Conservation (phyloP, 2,797 vertebrate genomes). For the Dermochelys coriacea region DNA sequence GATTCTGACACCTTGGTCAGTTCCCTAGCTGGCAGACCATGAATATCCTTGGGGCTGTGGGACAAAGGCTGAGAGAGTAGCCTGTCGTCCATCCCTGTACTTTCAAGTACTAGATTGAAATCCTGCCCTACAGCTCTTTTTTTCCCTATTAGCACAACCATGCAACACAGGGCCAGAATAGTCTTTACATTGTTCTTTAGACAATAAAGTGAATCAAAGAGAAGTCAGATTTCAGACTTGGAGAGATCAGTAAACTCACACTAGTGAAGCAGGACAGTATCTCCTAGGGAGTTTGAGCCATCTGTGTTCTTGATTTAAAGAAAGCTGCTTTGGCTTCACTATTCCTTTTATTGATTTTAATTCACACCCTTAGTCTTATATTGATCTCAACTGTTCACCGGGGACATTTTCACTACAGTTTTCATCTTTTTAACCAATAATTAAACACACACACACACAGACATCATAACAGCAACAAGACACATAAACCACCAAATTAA, state of each 20-base stretch:
- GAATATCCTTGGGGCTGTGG: background rate
- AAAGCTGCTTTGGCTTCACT: constrained; percentile 33
- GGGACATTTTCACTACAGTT: background rate
- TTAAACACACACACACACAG: background rate
- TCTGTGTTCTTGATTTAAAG: constrained; percentile 26
- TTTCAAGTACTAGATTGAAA: background rate
- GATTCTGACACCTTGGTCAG: background rate
- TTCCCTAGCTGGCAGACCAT: background rate
- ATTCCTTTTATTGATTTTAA: constrained; percentile 52
- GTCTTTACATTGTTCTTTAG: background rate
- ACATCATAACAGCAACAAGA: background rate
- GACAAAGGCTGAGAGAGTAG: background rate
- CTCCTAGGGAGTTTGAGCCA: background rate
- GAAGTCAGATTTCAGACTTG: background rate
- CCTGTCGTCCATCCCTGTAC: background rate
- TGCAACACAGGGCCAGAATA: background rate
- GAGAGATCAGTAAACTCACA: background rate
- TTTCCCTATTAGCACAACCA: background rate
- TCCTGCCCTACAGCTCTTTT: background rate
- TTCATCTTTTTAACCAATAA: constrained; percentile 10
- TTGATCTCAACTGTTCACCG: constrained; percentile 25
- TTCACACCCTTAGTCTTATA: constrained; percentile 1
- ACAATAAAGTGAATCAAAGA: background rate
- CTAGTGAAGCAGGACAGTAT: background rate
- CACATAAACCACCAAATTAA: constrained; percentile 17